Evolutionary conservation across 1,140 invertebrate genomes (phyloP), one percentile per base, ranked within the genome.

Genomic region (Holotrichia oblita): DNA sequence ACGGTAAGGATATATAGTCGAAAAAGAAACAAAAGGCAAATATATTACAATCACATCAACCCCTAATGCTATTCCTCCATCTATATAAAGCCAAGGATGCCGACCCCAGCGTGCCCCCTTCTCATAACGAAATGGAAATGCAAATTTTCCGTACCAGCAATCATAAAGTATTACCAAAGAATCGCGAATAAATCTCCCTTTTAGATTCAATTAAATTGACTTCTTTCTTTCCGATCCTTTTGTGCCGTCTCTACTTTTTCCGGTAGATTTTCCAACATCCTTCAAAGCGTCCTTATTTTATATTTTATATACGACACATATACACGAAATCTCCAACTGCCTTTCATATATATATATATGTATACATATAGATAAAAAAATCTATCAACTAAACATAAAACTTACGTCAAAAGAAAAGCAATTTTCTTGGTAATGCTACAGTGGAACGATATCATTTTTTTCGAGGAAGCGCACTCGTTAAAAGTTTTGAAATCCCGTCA

Each of bases 101-200:
- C 14, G 48, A 17, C 48, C 17, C 14, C 12, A 55, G 6, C n/a
- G 48, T n/a, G 27, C 20, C 61, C n/a, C 61, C 61, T 69, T 69
- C 22, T 17, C 12, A 69, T 69, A 69, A 69, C 61, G 73, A 79
- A 79, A 79, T 48, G 44, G 73, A 78, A 74, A 83, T 83, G 83
- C 75, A 83, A 83, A 83, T 83, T 81, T 83, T 83, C 80, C 83
- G 42, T 73, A 78, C 82, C 82, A 83, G 83, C 82, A 83, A 81
- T 83, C 83, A 82, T 81, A 83, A 82, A 83, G 83, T 83, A 83
- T 83, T 83, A 83, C 78, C 76, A 81, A 81, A 79, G 81, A 82
- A 81, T 81, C 81, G 79, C 78, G 80, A 82, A 83, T 82, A 83
- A 83, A 83, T 83, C 83, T 79, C 81, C 64, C 78, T 79, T 80